phyloP scores from a whole-genome alignment of 2,113 vertebrate genomes.

The Motacilla tschutschensis region DNA sequence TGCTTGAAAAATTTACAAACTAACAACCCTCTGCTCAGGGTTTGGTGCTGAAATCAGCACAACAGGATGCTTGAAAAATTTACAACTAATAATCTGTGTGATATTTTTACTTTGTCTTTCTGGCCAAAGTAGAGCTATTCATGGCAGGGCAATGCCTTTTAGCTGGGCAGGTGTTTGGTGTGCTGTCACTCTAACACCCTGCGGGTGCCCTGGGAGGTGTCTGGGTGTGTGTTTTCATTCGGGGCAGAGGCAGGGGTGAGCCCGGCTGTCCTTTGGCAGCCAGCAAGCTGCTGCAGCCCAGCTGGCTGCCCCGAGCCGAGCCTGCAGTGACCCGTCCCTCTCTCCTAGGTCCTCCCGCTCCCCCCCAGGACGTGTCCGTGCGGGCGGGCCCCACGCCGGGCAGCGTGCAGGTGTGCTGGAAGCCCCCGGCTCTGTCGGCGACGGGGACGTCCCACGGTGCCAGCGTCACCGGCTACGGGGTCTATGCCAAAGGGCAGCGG shows the following conservation, averaged over 20 bases:
- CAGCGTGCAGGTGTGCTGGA: conserved; percentile 89
- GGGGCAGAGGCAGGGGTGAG: neutral
- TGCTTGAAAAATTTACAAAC: neutral
- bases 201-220: neutral
- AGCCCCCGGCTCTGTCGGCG: conserved; percentile 82
- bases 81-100: neutral
- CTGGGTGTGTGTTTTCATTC: neutral
- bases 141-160: neutral
- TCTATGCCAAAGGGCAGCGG: conserved; percentile 93
- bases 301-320: fast-evolving
- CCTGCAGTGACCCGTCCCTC: neutral
- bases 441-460: conserved; percentile 93
- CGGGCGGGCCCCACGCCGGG: conserved; percentile 80
- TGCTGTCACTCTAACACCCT: neutral
- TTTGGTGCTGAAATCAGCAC: neutral
- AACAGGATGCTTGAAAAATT: neutral
- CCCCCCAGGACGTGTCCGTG: conserved; percentile 88
- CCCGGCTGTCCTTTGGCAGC: neutral
- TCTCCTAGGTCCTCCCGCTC: conserved; percentile 85
- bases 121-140: neutral
- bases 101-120: conserved; percentile 13
- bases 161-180: neutral
- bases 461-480: conserved; percentile 88
- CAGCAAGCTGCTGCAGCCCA: neutral
- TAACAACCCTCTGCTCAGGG: neutral